Conservation (phyloP, 2,888 invertebrate species). For the Tholera decimalis region DNA sequence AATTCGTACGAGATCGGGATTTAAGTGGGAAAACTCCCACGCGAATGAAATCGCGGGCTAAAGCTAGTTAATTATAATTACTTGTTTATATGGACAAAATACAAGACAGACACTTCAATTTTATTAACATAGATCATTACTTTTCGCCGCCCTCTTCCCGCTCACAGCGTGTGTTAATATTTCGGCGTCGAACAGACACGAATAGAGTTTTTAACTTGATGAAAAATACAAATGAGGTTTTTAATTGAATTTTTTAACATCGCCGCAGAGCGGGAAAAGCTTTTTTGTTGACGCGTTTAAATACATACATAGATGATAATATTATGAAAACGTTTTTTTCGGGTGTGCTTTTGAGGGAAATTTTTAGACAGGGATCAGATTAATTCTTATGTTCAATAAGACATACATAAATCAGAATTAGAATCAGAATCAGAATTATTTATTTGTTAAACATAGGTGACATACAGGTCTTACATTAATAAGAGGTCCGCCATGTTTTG, state of each 20-base stretch:
- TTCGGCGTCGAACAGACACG: constrained; percentile 72
- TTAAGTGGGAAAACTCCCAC: too few relatives aligned
- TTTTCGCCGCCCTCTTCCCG: constrained; percentile 22
- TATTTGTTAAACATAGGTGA: too few relatives aligned
- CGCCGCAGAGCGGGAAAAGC: constrained; percentile 46
- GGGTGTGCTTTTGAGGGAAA: constrained; percentile 33
- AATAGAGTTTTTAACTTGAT: constrained; percentile 81
- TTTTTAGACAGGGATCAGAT: constrained; percentile 3
- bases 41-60: too few relatives aligned
- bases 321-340: constrained; percentile 52
- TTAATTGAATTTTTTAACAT: constrained; percentile 80
- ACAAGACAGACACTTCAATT: too few relatives aligned
- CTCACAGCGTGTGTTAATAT: constrained; percentile 70
- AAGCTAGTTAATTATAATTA: too few relatives aligned
- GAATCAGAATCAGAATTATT: too few relatives aligned
- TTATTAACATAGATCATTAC: background rate
- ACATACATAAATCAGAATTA: too few relatives aligned
- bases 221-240: constrained; percentile 81
- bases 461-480: too few relatives aligned
- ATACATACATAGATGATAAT: constrained; percentile 67
- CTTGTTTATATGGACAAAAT: too few relatives aligned
- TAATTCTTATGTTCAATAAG: too few relatives aligned
- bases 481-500: too few relatives aligned
- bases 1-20: too few relatives aligned
- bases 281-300: constrained; percentile 71